phyloP scores from a whole-genome alignment of 2,888 invertebrate species.

The Agonopterix alstromeriana region DNA sequence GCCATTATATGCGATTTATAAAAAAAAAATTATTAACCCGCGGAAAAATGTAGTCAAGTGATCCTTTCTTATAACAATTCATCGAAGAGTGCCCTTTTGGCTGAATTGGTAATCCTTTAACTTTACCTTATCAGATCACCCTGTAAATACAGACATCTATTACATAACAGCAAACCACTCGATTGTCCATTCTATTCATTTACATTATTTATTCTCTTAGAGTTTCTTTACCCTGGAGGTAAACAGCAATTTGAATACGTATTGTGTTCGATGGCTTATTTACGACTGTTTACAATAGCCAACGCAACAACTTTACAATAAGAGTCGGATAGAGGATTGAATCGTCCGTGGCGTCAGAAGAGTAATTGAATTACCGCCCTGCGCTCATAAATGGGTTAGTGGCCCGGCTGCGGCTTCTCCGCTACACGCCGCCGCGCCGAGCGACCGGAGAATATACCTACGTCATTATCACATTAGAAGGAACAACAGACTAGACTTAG shows the following conservation, averaged over 20 bases:
- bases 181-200: too few relatives aligned
- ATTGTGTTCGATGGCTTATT: not conserved
- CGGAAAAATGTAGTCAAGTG: too few relatives aligned
- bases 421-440: constrained; percentile 11
- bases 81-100: too few relatives aligned
- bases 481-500: not conserved
- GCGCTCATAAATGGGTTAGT: constrained; percentile 56
- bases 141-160: too few relatives aligned
- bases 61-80: too few relatives aligned
- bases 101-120: too few relatives aligned
- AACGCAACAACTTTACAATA: not conserved
- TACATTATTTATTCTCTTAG: too few relatives aligned
- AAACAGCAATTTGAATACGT: constrained; percentile 1
- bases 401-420: constrained; percentile 51
- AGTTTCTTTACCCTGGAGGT: not conserved
- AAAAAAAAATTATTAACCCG: too few relatives aligned
- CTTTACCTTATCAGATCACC: too few relatives aligned
- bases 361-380: constrained; percentile 55
- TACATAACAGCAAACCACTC: too few relatives aligned
- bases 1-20: too few relatives aligned
- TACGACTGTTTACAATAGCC: not conserved
- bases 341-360: constrained; percentile 21
- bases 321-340: constrained; percentile 6
- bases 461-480: constrained; percentile 35
- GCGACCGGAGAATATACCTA: constrained; percentile 17